These are phyloP conservation scores for Pecten maximus DNA, from an alignment of 2,888 invertebrate species.

Conservation along the genomic window DNA sequence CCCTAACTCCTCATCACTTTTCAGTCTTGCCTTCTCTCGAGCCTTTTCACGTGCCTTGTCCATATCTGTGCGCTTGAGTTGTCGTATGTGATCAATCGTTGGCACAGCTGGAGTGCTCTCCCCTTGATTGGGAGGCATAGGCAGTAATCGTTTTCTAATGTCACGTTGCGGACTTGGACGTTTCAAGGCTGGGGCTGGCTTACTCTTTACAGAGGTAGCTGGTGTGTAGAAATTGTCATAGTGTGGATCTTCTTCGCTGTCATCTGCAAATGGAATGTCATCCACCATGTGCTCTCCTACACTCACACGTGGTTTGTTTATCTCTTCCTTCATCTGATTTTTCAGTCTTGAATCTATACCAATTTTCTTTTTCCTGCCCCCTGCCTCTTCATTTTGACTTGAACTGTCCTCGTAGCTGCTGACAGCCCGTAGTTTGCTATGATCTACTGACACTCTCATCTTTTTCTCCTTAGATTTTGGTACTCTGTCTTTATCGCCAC, in stretches of 20 bases:
- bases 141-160: constrained; percentile 70
- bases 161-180: constrained; percentile 55
- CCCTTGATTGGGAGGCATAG: constrained; percentile 62
- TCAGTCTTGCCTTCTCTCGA: constrained; percentile 86
- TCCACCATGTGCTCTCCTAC: constrained; percentile 62
- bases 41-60: constrained; percentile 84
- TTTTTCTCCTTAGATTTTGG: constrained; percentile 52
- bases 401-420: constrained; percentile 59
- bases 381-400: constrained; percentile 61
- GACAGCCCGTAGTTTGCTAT: constrained; percentile 61
- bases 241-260: constrained; percentile 70
- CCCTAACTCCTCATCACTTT: constrained; percentile 89
- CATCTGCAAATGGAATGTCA: constrained; percentile 79
- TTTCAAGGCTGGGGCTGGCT: constrained; percentile 56
- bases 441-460: constrained; percentile 72
- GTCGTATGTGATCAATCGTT: constrained; percentile 82
- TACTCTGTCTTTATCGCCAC: constrained; percentile 44
- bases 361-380: constrained; percentile 69
- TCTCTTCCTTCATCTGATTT: constrained; percentile 58
- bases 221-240: constrained; percentile 77
- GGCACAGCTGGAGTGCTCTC: constrained; percentile 72
- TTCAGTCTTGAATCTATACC: constrained; percentile 70
- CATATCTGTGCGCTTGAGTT: constrained; percentile 67
- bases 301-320: constrained; percentile 59
- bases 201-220: constrained; percentile 69